Base-by-base conservation (phyloP, 2,797 vertebrate genomes). In the Typhlichthys subterraneus region DNA sequence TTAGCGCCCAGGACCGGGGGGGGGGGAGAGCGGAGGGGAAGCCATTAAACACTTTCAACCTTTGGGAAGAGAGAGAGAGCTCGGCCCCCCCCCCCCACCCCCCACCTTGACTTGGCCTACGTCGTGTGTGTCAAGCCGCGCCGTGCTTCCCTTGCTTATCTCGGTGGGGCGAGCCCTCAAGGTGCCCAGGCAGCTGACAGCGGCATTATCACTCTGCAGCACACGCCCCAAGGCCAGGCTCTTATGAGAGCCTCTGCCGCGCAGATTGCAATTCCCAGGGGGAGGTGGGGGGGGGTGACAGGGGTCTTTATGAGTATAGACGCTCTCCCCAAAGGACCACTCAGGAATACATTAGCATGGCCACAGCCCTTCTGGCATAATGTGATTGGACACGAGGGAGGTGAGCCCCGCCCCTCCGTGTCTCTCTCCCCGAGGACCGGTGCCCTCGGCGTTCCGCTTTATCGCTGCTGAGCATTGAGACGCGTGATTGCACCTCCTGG, bases 391-490 rank as follows among this genome's bases (percentile, higher is more conserved):
- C 79, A 77, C 77, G 66, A 84, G 82, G 81, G 85, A 88, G 80
- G 73, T 57, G 1, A 78, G 79, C 77, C 73, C 82, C 82, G 61
- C 81, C 84, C 76, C 67, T 70, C 33, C 54, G n/a, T 29, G 61
- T 60, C 51, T 66, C 57, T 47, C 45, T 89, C 87, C 85, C 89
- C 84, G 52, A 73, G 84, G 86, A 90, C 79, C 10, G 65, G 82
- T 78, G 75, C 69, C 61, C 75, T 73, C 82, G 29, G 75, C 68
- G 71, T 84, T 81, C 79, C 85, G 65, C 82, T 82, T 87, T 86
- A 86, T 87, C 87, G 88, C 79, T 86, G 82, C 83, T 83, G 78
- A 76, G 79, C 86, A 90, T 87, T 90, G 89, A 91, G 91, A 89
- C 84, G 85, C 83, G 87, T 83, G 83, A 86, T 88, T 86, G 73